phyloP scores from a whole-genome alignment of 2,888 invertebrate genomes.

The Gortyna flavago region DNA sequence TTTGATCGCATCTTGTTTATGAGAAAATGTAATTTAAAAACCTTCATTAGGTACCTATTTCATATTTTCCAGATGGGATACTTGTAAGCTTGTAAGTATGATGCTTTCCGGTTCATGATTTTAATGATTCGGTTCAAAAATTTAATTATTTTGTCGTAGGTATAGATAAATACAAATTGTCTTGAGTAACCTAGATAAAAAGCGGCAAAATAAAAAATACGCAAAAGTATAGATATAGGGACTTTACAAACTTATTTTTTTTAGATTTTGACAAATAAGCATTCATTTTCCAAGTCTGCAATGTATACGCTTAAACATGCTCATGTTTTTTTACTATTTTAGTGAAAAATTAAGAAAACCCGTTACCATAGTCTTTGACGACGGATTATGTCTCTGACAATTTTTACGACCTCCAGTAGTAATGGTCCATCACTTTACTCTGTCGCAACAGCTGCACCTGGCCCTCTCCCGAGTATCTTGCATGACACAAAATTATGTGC shows the following conservation, averaged over 20 bases:
- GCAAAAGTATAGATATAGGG: too few species aligned
- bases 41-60: background rate
- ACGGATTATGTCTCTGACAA: too few species aligned
- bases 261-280: too few species aligned
- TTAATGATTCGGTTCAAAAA: background rate
- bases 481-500: background rate
- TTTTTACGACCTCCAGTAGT: background rate
- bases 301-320: too few species aligned
- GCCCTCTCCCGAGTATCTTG: background rate
- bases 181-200: background rate
- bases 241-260: too few species aligned
- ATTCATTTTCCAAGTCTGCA: too few species aligned
- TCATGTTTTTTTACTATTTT: too few species aligned
- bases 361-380: too few species aligned
- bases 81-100: background rate
- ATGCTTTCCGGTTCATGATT: background rate
- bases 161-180: background rate
- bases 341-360: too few species aligned
- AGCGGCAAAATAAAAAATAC: too few species aligned
- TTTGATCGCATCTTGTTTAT: conserved; percentile 35
- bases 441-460: background rate
- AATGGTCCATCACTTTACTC: background rate
- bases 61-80: background rate
- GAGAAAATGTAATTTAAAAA: conserved; percentile 23
- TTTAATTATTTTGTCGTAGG: background rate